Evolutionary conservation across 2,888 invertebrate species (phyloP).

Genomic region (Stenodera caucasica): DNA sequence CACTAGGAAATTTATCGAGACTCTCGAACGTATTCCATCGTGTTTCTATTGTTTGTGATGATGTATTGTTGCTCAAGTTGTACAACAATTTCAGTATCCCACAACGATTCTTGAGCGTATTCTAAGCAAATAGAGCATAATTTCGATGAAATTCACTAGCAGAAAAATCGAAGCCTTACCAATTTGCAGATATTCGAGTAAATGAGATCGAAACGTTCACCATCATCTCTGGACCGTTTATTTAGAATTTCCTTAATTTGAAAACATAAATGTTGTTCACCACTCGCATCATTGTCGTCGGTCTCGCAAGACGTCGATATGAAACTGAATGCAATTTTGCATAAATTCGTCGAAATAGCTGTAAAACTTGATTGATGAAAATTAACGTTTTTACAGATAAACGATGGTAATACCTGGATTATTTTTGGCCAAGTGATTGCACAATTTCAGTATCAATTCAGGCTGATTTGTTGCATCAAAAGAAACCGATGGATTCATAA

Average conservation of each 20-base stretch:
- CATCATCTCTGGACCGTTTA: conserved; percentile 39
- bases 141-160: no score
- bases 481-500: conserved; percentile 16
- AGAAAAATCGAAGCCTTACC: conserved; percentile 37
- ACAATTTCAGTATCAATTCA: conserved; percentile 46
- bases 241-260: conserved; percentile 41
- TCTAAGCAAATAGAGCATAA: no score
- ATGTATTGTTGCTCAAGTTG: conserved; percentile 37
- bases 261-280: conserved; percentile 43
- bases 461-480: conserved; percentile 31
- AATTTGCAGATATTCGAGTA: conserved; percentile 48
- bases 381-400: conserved; percentile 9
- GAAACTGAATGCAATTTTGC: conserved; percentile 42
- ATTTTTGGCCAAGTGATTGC: conserved; percentile 48
- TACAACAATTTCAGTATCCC: conserved; percentile 46
- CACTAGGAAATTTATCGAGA: conserved; percentile 37
- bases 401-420: conserved; percentile 40
- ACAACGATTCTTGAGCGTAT: conserved; percentile 45
- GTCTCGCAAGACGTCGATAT: conserved; percentile 34
- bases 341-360: conserved; percentile 43
- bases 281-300: conserved; percentile 32
- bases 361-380: conserved; percentile 20
- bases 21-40: conserved; percentile 36
- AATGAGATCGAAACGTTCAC: conserved; percentile 48
- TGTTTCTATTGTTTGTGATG: conserved; percentile 25